phyloP scores from a whole-genome alignment of 2,113 vertebrate species.

The Calypte anna region DNA sequence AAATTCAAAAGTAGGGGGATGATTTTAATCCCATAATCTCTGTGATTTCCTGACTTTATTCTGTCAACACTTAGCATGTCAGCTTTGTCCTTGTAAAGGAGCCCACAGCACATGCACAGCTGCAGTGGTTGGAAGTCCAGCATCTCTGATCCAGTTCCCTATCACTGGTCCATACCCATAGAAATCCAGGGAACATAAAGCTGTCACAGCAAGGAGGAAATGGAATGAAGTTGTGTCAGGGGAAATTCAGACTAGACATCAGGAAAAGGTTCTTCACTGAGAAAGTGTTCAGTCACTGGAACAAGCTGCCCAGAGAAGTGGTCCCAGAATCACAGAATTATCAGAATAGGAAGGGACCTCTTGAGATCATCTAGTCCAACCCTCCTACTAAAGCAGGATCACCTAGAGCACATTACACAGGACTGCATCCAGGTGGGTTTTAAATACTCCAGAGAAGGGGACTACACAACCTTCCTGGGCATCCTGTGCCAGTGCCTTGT shows the following conservation, averaged over 20 bases:
- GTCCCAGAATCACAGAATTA: accelerated
- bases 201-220: background rate
- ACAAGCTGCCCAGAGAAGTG: background rate
- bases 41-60: background rate
- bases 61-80: background rate
- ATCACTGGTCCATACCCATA: background rate
- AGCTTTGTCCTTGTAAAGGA: background rate
- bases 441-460: too few species aligned
- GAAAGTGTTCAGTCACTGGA: background rate
- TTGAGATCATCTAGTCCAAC: too few species aligned
- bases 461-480: too few species aligned
- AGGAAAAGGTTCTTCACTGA: background rate
- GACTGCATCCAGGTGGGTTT: too few species aligned
- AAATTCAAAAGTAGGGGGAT: background rate
- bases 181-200: background rate
- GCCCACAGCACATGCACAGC: background rate
- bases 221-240: background rate
- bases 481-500: too few species aligned
- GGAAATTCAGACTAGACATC: background rate
- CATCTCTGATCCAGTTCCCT: background rate
- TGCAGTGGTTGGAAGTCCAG: background rate
- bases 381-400: too few species aligned
- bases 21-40: background rate
- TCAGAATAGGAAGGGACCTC: too few species aligned
- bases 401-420: too few species aligned